phyloP scores from a whole-genome alignment of 2,113 vertebrate genomes.

The Hippocampus mohnikei region DNA sequence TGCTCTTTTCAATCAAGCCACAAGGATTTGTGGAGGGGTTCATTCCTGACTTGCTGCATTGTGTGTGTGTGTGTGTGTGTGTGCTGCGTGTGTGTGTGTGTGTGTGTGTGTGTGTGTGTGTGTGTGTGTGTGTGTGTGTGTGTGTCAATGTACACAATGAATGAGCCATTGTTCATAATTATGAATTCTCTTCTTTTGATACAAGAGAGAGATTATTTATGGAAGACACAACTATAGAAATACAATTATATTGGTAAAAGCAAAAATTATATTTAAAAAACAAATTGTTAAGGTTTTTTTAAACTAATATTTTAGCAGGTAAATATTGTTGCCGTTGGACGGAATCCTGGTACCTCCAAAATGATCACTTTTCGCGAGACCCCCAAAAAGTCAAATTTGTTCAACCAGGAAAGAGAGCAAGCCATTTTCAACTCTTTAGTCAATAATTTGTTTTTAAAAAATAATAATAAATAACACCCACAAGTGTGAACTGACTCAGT shows the following conservation, averaged over 20 bases:
- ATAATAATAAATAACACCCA: too few species aligned
- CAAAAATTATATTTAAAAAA: constrained; percentile 71
- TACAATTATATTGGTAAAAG: constrained; percentile 75
- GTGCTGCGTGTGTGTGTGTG: not conserved
- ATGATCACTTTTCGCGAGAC: too few species aligned
- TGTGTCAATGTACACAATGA: constrained; percentile 32
- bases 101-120: too few species aligned
- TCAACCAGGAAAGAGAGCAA: too few species aligned
- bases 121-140: not conserved
- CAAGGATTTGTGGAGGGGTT: constrained; percentile 74
- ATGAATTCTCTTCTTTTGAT: constrained; percentile 78
- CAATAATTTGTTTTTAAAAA: too few species aligned
- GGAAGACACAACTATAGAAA: constrained; percentile 69
- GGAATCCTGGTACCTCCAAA: too few species aligned
- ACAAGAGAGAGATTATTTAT: constrained; percentile 86
- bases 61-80: constrained; percentile 44
- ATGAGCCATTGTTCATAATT: constrained; percentile 62
- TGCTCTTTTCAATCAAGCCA: constrained; percentile 66
- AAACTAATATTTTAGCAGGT: constrained; percentile 57
- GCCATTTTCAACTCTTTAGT: too few species aligned
- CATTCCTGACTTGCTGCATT: constrained; percentile 77
- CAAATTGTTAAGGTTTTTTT: constrained; percentile 50
- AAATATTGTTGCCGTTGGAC: not conserved
- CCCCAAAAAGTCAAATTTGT: too few species aligned
- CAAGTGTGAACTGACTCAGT: too few species aligned